Evolutionary conservation across 2,888 invertebrate species (phyloP).

Genomic region (Bruchidius siliquastri): DNA sequence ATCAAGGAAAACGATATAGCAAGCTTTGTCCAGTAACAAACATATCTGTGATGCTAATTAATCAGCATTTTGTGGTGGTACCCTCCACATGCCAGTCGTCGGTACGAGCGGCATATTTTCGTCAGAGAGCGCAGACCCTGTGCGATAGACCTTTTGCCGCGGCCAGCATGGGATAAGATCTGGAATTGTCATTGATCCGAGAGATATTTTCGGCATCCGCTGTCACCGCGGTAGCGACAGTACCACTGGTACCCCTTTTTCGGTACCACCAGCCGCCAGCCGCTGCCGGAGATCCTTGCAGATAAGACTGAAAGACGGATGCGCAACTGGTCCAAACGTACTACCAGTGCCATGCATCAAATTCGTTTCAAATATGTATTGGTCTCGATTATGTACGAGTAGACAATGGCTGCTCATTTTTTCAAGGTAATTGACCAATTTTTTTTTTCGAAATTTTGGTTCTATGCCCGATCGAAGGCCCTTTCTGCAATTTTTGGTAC

Average conservation of each 20-base stretch:
- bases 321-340: neutral
- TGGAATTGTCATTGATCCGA: conserved; percentile 40
- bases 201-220: conserved; percentile 45
- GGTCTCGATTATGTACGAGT: neutral
- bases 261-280: neutral
- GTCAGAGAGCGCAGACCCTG: neutral
- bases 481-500: no score
- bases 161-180: conserved; percentile 22
- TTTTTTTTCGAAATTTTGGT: no score
- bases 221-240: conserved; percentile 30
- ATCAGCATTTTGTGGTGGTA: neutral
- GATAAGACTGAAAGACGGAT: conserved; percentile 25
- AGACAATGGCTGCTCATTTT: neutral
- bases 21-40: no score
- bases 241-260: conserved; percentile 19
- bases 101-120: neutral
- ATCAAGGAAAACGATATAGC: no score
- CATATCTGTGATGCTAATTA: neutral
- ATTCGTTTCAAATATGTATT: conserved; percentile 29
- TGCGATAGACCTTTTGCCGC: neutral
- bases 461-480: no score
- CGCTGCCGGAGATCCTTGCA: conserved; percentile 1
- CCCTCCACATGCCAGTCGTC: neutral
- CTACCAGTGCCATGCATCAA: conserved; percentile 20
- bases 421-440: no score